Percentiles rank a stretch among this genome's conserved stretches.
These are phyloP conservation scores for Clarias magur DNA, from an alignment of 2,113 vertebrate genomes.

Conservation along the genomic window DNA sequence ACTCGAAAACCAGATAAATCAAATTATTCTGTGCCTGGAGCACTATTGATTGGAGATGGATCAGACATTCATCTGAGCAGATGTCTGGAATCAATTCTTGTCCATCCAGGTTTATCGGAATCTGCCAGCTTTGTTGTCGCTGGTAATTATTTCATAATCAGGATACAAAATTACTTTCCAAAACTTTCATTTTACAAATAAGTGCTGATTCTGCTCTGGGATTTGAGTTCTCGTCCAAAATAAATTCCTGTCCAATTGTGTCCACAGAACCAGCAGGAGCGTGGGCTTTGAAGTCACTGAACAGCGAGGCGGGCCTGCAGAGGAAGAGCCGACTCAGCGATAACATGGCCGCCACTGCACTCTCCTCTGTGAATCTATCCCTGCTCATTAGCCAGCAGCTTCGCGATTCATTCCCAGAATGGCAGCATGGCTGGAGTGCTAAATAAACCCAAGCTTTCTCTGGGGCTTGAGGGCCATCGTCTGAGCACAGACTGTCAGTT, in stretches of 20 bases:
- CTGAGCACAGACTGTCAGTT: slow-evolving; percentile 42
- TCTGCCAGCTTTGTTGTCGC: neutral
- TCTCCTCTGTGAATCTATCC: slow-evolving; percentile 19
- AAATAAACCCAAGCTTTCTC: slow-evolving; percentile 36
- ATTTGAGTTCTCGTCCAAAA: slow-evolving; percentile 22
- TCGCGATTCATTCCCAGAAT: slow-evolving; percentile 19
- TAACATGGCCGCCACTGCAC: slow-evolving; percentile 16
- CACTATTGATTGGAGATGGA: neutral
- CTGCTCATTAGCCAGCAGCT: slow-evolving; percentile 33
- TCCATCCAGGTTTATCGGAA: neutral
- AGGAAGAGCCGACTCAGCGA: slow-evolving; percentile 36
- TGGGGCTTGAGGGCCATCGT: slow-evolving; percentile 27
- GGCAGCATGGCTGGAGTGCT: slow-evolving; percentile 19
- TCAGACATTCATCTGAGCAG: neutral
- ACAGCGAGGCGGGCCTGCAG: slow-evolving; percentile 20
- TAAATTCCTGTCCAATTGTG: slow-evolving; percentile 19
- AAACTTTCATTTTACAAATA: slow-evolving; percentile 35
- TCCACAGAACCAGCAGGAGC: slow-evolving; percentile 36
- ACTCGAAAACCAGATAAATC: neutral
- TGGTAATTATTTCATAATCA: slow-evolving; percentile 3
- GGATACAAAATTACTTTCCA: neutral
- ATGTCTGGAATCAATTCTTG: neutral
- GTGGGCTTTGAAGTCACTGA: slow-evolving; percentile 24
- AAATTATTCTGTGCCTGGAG: neutral
- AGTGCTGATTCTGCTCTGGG: slow-evolving; percentile 19